Percentiles rank a stretch among this genome's conserved stretches.
These are phyloP conservation scores for Anabas testudineus DNA, from an alignment of 2,797 vertebrate genomes.

Conservation along the genomic window DNA sequence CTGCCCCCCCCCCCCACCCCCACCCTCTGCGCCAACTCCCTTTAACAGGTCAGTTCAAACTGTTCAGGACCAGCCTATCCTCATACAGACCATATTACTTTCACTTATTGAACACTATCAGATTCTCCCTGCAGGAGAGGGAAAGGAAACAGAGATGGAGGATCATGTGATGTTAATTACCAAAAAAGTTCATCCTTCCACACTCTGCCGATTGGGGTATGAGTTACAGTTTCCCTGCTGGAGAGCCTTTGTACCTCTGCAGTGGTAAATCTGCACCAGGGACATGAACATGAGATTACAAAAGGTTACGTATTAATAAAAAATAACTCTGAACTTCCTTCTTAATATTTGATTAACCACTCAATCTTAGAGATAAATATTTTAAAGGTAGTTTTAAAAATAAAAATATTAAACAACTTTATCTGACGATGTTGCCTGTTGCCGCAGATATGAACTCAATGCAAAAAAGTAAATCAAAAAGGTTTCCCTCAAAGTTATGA, in stretches of 20 bases:
- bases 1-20: constrained; percentile 25
- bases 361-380: not conserved
- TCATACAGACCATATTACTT: constrained; percentile 59
- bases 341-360: not conserved
- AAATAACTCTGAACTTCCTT: not conserved
- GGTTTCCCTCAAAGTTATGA: not conserved
- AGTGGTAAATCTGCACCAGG: constrained; percentile 8
- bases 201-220: constrained; percentile 31
- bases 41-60: constrained; percentile 37
- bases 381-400: not conserved
- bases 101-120: constrained; percentile 67
- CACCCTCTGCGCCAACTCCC: constrained; percentile 51
- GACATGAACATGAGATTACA: not conserved
- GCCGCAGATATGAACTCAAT: too few species aligned
- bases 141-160: constrained; percentile 49
- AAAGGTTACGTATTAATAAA: not conserved
- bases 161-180: constrained; percentile 62
- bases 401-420: not conserved
- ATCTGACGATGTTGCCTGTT: not conserved
- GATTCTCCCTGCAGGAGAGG: constrained; percentile 69
- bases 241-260: constrained; percentile 33
- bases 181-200: constrained; percentile 53
- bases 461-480: too few species aligned
- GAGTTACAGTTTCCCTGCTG: constrained; percentile 49
- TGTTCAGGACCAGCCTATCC: constrained; percentile 20